A percentile compares a stretch with the other conserved stretches of the same genome.
Conservation (phyloP, 2,113 vertebrate genomes). For the Ibidorhyncha struthersii region DNA sequence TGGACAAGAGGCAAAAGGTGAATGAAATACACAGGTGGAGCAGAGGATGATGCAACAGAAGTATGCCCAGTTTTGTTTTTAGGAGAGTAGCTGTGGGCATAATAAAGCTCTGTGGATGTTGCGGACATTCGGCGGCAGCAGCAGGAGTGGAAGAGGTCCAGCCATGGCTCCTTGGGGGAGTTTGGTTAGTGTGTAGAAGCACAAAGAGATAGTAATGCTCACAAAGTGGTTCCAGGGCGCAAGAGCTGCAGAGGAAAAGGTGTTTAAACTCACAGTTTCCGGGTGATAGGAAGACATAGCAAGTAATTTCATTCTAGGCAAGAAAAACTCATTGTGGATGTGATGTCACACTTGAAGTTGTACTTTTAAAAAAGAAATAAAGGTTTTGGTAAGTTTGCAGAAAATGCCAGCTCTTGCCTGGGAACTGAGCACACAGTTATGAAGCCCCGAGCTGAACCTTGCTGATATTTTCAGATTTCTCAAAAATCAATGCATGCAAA, state of each 20-base stretch:
- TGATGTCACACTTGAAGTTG: not conserved
- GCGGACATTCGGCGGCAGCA: not conserved
- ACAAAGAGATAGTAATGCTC: not conserved
- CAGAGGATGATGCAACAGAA: not conserved
- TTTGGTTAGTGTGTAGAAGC: not conserved
- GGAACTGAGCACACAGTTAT: not conserved
- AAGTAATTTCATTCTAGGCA: not conserved
- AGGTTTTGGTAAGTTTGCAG: not conserved
- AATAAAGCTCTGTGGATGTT: not conserved
- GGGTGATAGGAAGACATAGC: not conserved
- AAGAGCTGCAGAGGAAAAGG: not conserved
- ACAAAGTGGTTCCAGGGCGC: not conserved
- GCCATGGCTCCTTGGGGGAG: not conserved
- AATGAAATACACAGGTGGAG: not conserved
- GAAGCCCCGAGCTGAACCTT: not conserved
- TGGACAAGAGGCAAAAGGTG: not conserved
- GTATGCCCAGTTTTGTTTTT: not conserved
- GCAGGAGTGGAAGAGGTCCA: not conserved
- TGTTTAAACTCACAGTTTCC: fast-evolving
- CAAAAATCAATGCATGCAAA: not conserved
- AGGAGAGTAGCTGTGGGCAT: not conserved
- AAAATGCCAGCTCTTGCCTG: not conserved
- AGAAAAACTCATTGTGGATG: not conserved
- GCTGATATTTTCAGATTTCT: not conserved
- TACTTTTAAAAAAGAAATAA: not conserved